These are phyloP conservation scores for Benitochromis conjunctus DNA, from an alignment of 2,113 vertebrate genomes.

Conservation along the genomic window DNA sequence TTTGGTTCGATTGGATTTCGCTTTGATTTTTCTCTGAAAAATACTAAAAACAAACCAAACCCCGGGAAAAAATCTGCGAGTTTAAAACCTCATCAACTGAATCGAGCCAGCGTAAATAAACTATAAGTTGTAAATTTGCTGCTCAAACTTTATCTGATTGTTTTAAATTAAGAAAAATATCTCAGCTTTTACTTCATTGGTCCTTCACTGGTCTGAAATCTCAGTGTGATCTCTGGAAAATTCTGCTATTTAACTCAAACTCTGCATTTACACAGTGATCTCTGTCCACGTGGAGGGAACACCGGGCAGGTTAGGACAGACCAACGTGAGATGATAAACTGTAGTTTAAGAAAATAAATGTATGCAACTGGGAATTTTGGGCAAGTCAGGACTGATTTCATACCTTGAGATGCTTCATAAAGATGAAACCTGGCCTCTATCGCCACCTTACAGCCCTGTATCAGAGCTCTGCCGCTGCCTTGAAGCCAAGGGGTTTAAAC, in stretches of 20 bases:
- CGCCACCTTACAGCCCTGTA: background rate
- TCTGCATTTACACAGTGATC: background rate
- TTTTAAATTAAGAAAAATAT: background rate
- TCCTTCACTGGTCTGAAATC: no score
- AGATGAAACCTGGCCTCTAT: background rate
- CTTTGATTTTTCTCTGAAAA: background rate
- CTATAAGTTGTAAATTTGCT: background rate
- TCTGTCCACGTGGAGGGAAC: background rate
- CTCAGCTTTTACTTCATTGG: background rate
- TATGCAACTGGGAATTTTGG: background rate
- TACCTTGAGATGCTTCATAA: background rate
- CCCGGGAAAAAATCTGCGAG: background rate
- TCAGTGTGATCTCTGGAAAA: background rate
- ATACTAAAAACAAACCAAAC: background rate
- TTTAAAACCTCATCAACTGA: background rate
- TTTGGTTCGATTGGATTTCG: background rate
- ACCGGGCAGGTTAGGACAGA: background rate
- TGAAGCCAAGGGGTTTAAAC: background rate
- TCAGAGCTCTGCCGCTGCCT: background rate
- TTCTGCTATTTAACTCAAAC: background rate
- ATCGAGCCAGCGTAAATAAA: background rate
- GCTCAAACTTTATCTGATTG: background rate
- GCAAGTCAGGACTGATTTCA: constrained; percentile 1
- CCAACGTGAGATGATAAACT: background rate
- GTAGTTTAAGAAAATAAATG: background rate